Conservation (phyloP, 2,797 vertebrate species). For the Dicrostonyx torquatus region DNA sequence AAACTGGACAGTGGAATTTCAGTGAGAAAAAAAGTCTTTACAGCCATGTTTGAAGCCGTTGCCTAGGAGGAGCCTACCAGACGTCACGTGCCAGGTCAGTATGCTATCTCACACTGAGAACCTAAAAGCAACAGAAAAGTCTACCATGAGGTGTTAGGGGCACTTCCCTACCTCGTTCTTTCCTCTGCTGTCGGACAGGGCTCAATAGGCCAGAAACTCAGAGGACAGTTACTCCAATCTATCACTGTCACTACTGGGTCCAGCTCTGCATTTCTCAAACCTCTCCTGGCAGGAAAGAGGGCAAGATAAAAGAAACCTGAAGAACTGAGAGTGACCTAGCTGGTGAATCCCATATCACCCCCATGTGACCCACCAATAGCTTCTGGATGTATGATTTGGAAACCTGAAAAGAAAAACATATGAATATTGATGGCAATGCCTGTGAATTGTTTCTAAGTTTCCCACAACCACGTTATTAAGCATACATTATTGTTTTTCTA, state of each 20-base stretch:
- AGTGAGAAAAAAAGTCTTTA: constrained; percentile 26
- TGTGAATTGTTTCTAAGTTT: not conserved
- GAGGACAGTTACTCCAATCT: not conserved
- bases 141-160: not conserved
- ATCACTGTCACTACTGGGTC: not conserved
- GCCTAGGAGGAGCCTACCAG: not conserved
- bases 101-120: not conserved
- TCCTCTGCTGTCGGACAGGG: not conserved
- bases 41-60: constrained; percentile 2
- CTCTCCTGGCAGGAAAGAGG: not conserved
- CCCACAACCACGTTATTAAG: not conserved
- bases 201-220: not conserved
- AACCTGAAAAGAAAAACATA: not conserved
- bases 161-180: not conserved
- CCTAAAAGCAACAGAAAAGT: constrained; percentile 1
- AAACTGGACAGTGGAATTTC: constrained; percentile 48
- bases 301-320: not conserved
- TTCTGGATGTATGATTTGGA: not conserved
- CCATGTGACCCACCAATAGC: not conserved
- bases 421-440: not conserved
- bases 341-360: not conserved
- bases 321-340: not conserved
- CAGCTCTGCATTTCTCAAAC: not conserved
- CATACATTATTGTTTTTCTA: constrained; percentile 20
- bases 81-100: not conserved